Conservation (phyloP, 2,888 invertebrate genomes). For the Choristoneura rosaceana region DNA sequence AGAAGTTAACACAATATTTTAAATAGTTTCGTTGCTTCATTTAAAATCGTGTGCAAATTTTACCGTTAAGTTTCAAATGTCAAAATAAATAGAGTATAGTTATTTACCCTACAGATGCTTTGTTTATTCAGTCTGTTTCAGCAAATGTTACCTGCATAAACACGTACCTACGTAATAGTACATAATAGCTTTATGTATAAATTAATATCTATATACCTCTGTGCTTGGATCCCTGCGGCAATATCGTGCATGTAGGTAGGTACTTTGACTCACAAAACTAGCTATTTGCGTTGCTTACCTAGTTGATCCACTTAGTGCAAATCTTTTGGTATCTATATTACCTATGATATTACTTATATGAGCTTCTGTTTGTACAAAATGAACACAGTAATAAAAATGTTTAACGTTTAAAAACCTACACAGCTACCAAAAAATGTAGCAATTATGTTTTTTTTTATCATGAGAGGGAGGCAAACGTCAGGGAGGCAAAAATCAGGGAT, state of each 20-base stretch:
- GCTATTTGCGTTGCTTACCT: not conserved
- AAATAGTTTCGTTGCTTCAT: too few relatives aligned
- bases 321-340: not conserved
- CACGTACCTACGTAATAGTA: not conserved
- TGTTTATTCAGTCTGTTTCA: not conserved
- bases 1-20: too few relatives aligned
- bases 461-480: too few relatives aligned
- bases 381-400: too few relatives aligned
- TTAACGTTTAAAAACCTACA: too few relatives aligned
- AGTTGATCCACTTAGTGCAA: not conserved
- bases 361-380: not conserved
- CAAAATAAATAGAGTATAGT: too few relatives aligned
- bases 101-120: not conserved
- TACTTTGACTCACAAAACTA: not conserved
- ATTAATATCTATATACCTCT: not conserved
- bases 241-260: not conserved
- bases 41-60: too few relatives aligned
- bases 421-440: too few relatives aligned
- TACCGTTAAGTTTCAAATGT: too few relatives aligned
- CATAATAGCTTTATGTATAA: not conserved
- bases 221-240: not conserved
- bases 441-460: too few relatives aligned
- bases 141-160: not conserved
- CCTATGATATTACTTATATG: not conserved
- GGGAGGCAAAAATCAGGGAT: too few relatives aligned